phyloP scores from a whole-genome alignment of 2,888 invertebrate species.

The Drosophila rubida region DNA sequence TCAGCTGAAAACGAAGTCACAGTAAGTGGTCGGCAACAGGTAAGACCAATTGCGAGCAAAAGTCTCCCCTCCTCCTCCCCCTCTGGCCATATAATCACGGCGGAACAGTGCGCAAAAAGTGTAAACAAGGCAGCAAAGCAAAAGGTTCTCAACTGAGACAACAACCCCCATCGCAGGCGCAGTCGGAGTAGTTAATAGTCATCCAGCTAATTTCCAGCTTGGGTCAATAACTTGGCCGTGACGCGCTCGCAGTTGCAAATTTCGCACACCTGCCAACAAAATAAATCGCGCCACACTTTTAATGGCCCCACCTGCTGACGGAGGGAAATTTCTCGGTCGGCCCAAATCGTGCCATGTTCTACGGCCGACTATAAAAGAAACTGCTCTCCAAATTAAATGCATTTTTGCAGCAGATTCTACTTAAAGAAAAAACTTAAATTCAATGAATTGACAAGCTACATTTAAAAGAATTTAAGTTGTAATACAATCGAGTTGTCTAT shows the following conservation, averaged over 20 bases:
- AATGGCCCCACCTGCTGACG: constrained; percentile 21
- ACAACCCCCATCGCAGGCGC: too few species aligned
- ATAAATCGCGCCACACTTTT: constrained; percentile 21
- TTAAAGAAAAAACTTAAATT: neutral
- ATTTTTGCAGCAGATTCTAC: too few species aligned
- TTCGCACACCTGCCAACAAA: constrained; percentile 44
- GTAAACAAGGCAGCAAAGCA: neutral
- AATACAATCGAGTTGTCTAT: too few species aligned
- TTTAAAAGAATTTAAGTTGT: neutral
- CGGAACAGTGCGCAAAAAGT: constrained; percentile 21
- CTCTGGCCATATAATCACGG: constrained; percentile 14
- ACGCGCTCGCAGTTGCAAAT: constrained; percentile 45
- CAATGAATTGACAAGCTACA: too few species aligned
- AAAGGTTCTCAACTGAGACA: constrained; percentile 52
- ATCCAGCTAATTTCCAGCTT: constrained; percentile 46
- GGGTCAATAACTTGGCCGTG: constrained; percentile 60
- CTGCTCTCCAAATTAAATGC: too few species aligned
- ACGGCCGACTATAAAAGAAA: too few species aligned
- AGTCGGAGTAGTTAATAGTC: neutral
- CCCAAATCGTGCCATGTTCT: neutral
- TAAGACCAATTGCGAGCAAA: constrained; percentile 24
- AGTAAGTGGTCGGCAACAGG: constrained; percentile 42
- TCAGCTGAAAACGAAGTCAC: constrained; percentile 59
- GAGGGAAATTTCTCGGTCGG: neutral
- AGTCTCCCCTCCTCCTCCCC: neutral